A percentile compares a stretch with the other conserved stretches of the same genome.
Conservation (phyloP, 2,888 invertebrate genomes). For the Callosobruchus maculatus region DNA sequence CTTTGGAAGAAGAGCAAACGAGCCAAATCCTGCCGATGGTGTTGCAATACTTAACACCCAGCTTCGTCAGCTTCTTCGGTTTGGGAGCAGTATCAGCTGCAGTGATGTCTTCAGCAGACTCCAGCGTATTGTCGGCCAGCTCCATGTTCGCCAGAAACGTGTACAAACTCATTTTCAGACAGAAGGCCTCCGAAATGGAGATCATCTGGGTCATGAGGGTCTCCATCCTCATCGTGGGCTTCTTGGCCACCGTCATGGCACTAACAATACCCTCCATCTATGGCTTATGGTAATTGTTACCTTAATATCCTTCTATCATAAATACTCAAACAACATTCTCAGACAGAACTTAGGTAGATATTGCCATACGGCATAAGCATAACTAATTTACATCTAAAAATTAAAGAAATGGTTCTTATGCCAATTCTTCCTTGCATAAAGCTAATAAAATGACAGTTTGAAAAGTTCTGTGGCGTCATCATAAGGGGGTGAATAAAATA, state of each 20-base stretch:
- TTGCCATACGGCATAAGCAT: too few species aligned
- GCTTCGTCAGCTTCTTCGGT: conserved; percentile 88
- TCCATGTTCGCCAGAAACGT: conserved; percentile 99
- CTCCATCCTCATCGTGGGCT: conserved; percentile 87
- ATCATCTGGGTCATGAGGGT: conserved; percentile 95
- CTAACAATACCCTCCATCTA: conserved; percentile 97
- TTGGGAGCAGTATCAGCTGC: conserved; percentile 98
- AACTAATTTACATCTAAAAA: too few species aligned
- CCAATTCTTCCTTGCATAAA: too few species aligned
- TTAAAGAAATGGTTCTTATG: too few species aligned
- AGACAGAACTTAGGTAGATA: too few species aligned
- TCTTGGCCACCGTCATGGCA: conserved; percentile 92
- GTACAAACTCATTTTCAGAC: conserved; percentile 94
- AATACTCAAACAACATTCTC: too few species aligned
- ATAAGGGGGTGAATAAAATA: too few species aligned
- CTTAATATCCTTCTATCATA: too few species aligned
- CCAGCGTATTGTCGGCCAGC: conserved; percentile 94
- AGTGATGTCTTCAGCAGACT: conserved; percentile 99
- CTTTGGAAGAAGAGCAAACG: conserved; percentile 72
- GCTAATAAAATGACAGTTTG: too few species aligned
- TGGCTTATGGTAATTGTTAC: conserved; percentile 77
- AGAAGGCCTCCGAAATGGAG: conserved; percentile 95
- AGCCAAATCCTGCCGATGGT: conserved; percentile 97
- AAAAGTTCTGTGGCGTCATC: too few species aligned
- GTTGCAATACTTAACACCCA: conserved; percentile 92